Evolutionary conservation across 2,113 vertebrate species (phyloP).

Genomic region (Pungitius pungitius): DNA sequence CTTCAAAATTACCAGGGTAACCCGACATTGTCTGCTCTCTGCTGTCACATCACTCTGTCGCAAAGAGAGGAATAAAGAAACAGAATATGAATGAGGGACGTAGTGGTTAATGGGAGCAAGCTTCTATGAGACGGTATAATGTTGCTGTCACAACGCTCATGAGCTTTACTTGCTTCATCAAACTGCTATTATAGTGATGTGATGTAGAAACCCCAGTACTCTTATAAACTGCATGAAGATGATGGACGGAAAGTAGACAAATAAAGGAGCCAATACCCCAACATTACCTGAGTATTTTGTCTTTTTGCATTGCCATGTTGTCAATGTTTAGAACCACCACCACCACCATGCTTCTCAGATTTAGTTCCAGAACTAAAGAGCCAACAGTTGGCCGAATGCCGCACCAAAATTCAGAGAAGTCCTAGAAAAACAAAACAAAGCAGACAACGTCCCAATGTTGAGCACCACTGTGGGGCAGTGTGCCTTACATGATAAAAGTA

Average conservation of each 20-base stretch:
- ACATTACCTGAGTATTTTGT: neutral
- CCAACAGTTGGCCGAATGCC: neutral
- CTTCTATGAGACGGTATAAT: conserved; percentile 26
- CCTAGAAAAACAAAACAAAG: neutral
- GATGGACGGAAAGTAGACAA: neutral
- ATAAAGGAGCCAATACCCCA: neutral
- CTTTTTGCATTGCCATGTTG: neutral
- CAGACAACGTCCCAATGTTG: neutral
- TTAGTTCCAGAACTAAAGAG: neutral
- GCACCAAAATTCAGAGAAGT: neutral
- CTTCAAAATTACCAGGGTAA: conserved; percentile 79
- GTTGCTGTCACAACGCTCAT: conserved; percentile 24
- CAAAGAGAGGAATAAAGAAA: conserved; percentile 57
- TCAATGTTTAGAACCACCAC: neutral
- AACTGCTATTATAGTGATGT: conserved; percentile 38
- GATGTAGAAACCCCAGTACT: conserved; percentile 2
- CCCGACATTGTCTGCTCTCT: conserved; percentile 82
- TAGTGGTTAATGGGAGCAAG: conserved; percentile 1
- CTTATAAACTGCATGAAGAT: neutral
- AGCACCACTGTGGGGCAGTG: neutral
- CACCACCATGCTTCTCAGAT: neutral
- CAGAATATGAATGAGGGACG: conserved; percentile 55
- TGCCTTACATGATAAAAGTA: neutral
- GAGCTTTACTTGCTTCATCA: conserved; percentile 32
- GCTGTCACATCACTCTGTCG: conserved; percentile 72